Evolutionary conservation across 2,797 vertebrate genomes (phyloP).

Genomic region (Halcyon smyrnensis): DNA sequence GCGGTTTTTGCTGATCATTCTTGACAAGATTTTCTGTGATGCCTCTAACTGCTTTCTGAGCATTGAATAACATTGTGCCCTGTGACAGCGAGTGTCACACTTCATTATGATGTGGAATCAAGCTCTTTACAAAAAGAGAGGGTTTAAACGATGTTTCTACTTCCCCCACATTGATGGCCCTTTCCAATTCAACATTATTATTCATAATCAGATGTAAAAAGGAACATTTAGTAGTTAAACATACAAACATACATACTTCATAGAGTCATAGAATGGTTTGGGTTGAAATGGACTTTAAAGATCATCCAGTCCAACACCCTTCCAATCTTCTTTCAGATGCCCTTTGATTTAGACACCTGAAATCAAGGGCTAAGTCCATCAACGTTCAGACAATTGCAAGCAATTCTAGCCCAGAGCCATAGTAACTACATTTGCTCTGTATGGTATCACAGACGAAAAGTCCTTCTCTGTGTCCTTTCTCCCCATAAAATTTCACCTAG

Average conservation of each 20-base stretch:
- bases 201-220: background rate
- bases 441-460: background rate
- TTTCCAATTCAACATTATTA: background rate
- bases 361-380: background rate
- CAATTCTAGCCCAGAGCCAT: background rate
- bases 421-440: background rate
- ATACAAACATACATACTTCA: background rate
- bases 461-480: background rate
- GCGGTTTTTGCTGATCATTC: background rate
- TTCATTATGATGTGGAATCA: background rate
- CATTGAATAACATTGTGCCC: background rate
- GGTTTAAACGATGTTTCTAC: background rate
- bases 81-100: background rate
- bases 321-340: background rate
- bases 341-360: background rate
- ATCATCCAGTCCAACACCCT: background rate
- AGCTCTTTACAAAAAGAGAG: background rate
- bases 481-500: background rate
- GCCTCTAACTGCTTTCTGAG: background rate
- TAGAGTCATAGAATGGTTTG: background rate
- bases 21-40: background rate
- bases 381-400: background rate
- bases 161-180: background rate
- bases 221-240: background rate
- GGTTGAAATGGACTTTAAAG: background rate